These are phyloP conservation scores for Epinotia brunnichana DNA, from an alignment of 2,888 invertebrate genomes.

Conservation along the genomic window DNA sequence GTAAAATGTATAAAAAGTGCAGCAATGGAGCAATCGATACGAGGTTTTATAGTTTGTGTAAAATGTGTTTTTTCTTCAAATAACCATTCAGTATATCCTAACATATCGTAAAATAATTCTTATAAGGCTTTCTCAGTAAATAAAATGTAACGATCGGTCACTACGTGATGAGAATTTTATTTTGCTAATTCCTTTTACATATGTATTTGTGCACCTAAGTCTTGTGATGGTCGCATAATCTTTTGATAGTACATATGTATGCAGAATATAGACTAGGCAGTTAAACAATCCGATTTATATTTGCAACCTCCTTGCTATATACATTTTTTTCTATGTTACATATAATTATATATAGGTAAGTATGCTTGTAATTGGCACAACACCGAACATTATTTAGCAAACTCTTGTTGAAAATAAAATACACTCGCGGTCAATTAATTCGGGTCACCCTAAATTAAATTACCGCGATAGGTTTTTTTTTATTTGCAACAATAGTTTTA, in stretches of 20 bases:
- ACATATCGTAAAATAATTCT: background rate
- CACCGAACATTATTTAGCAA: background rate
- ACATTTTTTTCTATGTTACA: no score
- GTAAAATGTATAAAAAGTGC: background rate
- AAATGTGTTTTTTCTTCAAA: background rate
- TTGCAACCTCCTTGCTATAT: no score
- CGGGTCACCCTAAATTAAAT: no score
- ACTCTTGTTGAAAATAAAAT: background rate
- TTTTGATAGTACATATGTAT: no score
- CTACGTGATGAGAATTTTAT: conserved; percentile 29
- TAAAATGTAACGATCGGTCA: conserved; percentile 30
- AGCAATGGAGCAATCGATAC: background rate
- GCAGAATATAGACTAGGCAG: no score
- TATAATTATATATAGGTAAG: no score
- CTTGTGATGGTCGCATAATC: no score
- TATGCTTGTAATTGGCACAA: background rate
- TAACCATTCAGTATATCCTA: background rate
- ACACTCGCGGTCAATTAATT: no score
- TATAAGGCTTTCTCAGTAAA: conserved; percentile 20
- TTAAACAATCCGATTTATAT: no score
- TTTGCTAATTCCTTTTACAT: conserved; percentile 2
- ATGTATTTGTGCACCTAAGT: background rate
- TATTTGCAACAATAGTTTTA: no score
- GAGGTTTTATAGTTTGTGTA: conserved; percentile 7
- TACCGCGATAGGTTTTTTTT: no score